Evolutionary conservation across 2,888 invertebrate species (phyloP).

Genomic region (Leucoptera coffeella): DNA sequence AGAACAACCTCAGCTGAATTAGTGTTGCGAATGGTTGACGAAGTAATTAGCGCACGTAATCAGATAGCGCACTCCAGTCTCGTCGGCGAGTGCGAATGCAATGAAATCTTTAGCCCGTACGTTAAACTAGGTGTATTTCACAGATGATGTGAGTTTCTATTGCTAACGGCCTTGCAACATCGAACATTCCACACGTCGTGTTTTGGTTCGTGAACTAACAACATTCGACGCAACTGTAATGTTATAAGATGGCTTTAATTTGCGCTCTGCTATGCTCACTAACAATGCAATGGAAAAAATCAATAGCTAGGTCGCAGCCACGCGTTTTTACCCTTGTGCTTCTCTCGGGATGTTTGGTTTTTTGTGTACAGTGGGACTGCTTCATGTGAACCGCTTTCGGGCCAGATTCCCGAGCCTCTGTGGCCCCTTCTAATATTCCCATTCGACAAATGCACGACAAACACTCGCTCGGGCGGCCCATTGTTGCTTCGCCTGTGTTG

Average conservation of each 20-base stretch:
- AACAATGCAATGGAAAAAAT: constrained; percentile 47
- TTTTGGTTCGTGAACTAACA: constrained; percentile 48
- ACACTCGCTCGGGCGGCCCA: constrained; percentile 45
- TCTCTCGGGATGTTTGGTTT: constrained; percentile 52
- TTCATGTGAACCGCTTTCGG: constrained; percentile 54
- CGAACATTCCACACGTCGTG: constrained; percentile 49
- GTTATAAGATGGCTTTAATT: constrained; percentile 39
- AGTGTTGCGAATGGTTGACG: too few relatives aligned
- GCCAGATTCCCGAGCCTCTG: constrained; percentile 52
- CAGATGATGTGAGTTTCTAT: constrained; percentile 47
- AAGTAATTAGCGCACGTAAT: too few relatives aligned
- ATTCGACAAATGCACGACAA: constrained; percentile 52
- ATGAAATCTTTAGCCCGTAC: neutral
- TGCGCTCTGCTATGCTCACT: constrained; percentile 37
- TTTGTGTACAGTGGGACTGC: constrained; percentile 48
- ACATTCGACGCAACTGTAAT: constrained; percentile 43
- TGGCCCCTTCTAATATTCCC: constrained; percentile 50
- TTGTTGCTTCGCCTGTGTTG: constrained; percentile 42
- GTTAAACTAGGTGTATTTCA: too few relatives aligned
- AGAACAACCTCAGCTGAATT: too few relatives aligned
- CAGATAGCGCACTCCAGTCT: too few relatives aligned
- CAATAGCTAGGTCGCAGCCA: constrained; percentile 44
- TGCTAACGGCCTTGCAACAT: constrained; percentile 46
- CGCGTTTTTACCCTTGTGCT: constrained; percentile 53
- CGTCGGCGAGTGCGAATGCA: too few relatives aligned